Evolutionary conservation across 2,888 invertebrate species (phyloP), one percentile per base, ranked within the genome.

Genomic region (Parochlus steinenii): DNA sequence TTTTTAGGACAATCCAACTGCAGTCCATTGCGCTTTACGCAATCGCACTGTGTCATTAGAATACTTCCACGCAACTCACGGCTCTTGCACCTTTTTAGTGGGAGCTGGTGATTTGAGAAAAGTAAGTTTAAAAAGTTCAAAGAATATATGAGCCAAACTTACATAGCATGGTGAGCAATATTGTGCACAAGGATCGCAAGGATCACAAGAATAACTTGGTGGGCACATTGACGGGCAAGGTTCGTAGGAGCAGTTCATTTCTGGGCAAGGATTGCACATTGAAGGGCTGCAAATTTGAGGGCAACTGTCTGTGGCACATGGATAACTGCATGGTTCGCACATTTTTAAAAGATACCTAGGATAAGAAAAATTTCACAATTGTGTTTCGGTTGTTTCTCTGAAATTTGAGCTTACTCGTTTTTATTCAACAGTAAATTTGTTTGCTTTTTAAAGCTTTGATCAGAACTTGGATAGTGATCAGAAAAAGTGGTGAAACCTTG

Each of bases 1-100:
- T 60, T 56, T 34, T 70, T 54, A 2, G 59, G 65, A 45, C 71
- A 71, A 40, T 68, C 64, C 37, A 69, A 64, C 47, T 71, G 71
- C 15, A 71, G 52, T 5, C 71, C 71, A 44, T 71, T 68, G 7
- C 63, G 55, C 46, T 62, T 64, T 40, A 65, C 61, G 47, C 71
- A 71, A 27, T 67, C 64, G 43, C 71, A 71, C 23, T 64, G 65
- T 8, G 61, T 57, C 40, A 65, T 64, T 42, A 71, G 55, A 35
- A 64, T 55, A 23, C 69, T 58, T 23, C 53, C 58, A 4, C 63
- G 56, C 25, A 71, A 47, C 48, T 71, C 71, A 6, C 65, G 57
- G 20, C 67, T 68, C 44, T 60, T 64, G 23, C 65, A 60, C 28
- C 50, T 48, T 41, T 45, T 54, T 31, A 15, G n/a, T 30, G 20